Conservation (phyloP, 2,113 vertebrate species). For the Cryptoleucopteryx plumbea region DNA sequence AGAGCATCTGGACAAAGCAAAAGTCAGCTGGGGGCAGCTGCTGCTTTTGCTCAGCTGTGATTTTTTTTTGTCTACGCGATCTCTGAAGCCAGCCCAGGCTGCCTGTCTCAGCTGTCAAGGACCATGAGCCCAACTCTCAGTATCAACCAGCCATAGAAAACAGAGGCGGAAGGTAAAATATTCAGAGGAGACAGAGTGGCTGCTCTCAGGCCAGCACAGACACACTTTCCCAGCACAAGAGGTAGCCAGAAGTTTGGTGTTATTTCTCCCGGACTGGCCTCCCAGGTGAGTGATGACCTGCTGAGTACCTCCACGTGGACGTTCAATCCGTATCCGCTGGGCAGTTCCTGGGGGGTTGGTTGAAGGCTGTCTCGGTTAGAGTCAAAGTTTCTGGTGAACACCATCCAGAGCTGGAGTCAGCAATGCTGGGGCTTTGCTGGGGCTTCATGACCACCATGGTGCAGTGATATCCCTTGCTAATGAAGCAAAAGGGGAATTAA, state of each 20-base stretch:
- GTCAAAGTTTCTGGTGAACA: not conserved
- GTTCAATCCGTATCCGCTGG: accelerated
- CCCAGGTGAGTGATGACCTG: not conserved
- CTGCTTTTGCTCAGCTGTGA: not conserved
- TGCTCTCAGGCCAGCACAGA: not conserved
- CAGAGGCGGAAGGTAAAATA: not conserved
- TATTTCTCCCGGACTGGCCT: not conserved
- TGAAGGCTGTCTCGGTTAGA: not conserved
- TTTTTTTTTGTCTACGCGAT: not conserved
- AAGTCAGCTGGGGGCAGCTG: not conserved
- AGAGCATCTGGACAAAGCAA: not conserved
- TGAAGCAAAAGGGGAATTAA: not conserved
- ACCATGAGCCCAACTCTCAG: accelerated
- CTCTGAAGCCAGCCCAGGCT: not conserved
- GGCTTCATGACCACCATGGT: not conserved
- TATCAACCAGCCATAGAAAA: not conserved
- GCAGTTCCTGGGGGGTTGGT: not conserved
- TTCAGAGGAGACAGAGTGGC: not conserved
- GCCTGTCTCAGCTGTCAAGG: not conserved
- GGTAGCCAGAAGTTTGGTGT: not conserved
- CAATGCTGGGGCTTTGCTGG: not conserved
- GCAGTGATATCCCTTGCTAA: not conserved
- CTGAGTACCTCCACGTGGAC: not conserved
- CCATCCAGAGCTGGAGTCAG: not conserved
- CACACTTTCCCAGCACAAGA: not conserved